A percentile compares a stretch with the other conserved stretches of the same genome.
phyloP scores from a whole-genome alignment of 2,113 vertebrate genomes.

The Piprites chloris region DNA sequence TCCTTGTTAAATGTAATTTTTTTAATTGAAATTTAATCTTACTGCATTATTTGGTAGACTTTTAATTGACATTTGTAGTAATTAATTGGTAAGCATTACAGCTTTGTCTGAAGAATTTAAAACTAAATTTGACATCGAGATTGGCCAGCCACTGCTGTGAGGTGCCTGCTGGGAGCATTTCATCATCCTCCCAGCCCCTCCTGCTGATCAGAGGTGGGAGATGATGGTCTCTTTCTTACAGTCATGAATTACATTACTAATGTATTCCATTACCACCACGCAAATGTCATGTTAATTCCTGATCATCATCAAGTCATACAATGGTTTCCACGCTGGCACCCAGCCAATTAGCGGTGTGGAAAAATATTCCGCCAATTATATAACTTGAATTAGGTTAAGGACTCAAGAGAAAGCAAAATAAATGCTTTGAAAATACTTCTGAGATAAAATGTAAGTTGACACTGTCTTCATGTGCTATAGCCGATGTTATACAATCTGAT shows the following conservation, averaged over 20 bases:
- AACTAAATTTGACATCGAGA: conserved; percentile 83
- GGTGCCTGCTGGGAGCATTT: conserved; percentile 77
- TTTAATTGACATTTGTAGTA: conserved; percentile 85
- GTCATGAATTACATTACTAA: conserved; percentile 86
- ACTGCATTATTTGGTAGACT: conserved; percentile 78
- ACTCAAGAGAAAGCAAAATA: conserved; percentile 77
- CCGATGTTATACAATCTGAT: conserved; percentile 78
- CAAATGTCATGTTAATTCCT: conserved; percentile 96
- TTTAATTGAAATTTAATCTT: conserved; percentile 87
- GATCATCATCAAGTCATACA: conserved; percentile 87
- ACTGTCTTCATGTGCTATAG: conserved; percentile 69
- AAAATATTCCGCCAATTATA: conserved; percentile 84
- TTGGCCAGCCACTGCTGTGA: conserved; percentile 70
- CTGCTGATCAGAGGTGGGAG: conserved; percentile 71
- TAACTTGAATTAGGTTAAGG: conserved; percentile 76
- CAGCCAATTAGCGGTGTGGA: conserved; percentile 83
- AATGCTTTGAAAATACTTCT: conserved; percentile 72
- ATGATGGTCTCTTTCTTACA: conserved; percentile 79
- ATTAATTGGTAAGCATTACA: conserved; percentile 83
- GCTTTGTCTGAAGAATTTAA: conserved; percentile 76
- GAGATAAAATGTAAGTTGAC: conserved; percentile 82
- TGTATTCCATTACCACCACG: conserved; percentile 90
- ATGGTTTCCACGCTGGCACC: conserved; percentile 80
- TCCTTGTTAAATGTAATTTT: conserved; percentile 77
- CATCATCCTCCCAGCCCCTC: conserved; percentile 77